Conservation (phyloP, 2,113 vertebrate species). For the Melospiza georgiana region DNA sequence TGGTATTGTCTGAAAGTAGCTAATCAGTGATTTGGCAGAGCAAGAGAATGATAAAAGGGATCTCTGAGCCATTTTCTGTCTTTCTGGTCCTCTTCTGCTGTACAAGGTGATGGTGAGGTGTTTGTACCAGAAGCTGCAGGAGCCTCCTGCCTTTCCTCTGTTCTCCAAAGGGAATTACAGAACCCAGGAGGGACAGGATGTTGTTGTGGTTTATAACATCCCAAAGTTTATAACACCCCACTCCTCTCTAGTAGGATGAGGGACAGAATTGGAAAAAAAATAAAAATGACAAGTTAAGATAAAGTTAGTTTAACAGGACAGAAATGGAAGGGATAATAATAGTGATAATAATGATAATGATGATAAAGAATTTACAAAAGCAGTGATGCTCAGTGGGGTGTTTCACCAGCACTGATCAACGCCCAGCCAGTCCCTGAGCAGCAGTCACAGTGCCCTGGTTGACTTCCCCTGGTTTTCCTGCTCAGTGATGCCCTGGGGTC, state of each 20-base stretch:
- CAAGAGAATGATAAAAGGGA: background rate
- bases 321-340: background rate
- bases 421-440: background rate
- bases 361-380: background rate
- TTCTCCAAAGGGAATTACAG: background rate
- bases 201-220: background rate
- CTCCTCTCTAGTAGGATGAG: background rate
- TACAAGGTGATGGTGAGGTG: background rate
- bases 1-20: constrained; percentile 35
- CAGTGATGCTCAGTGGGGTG: background rate
- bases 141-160: background rate
- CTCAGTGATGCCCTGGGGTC: background rate
- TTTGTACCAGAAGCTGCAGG: background rate
- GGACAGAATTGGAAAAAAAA: rapidly evolving
- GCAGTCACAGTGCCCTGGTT: rapidly evolving
- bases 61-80: background rate
- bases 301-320: background rate
- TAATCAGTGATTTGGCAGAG: constrained; percentile 38
- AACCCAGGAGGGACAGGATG: background rate
- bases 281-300: background rate
- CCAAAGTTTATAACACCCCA: background rate
- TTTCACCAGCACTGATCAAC: rapidly evolving
- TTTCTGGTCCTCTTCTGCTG: background rate
- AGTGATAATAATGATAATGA: background rate
- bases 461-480: rapidly evolving